A percentile compares a stretch with the other conserved stretches of the same genome.
These are phyloP conservation scores for Nemapogon koenigi DNA, from an alignment of 2,888 invertebrate genomes.

Conservation along the genomic window DNA sequence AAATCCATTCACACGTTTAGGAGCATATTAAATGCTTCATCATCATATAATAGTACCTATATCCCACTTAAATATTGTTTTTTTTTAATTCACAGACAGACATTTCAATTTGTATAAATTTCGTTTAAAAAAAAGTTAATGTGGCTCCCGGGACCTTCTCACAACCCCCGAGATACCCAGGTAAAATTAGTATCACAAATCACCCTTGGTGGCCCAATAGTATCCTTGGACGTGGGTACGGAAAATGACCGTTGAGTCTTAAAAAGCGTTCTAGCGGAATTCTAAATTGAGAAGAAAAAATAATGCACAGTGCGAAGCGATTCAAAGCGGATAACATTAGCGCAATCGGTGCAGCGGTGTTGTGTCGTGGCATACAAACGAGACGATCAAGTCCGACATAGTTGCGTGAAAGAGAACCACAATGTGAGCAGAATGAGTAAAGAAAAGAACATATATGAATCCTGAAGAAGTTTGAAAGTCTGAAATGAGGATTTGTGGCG, in stretches of 20 bases:
- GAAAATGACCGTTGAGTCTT: conserved; percentile 93
- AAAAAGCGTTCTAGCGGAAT: conserved; percentile 78
- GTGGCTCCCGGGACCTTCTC: too few species aligned
- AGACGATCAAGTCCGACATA: conserved; percentile 39
- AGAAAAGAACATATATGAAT: conserved; percentile 15
- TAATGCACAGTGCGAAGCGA: conserved; percentile 18
- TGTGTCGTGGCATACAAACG: conserved; percentile 38
- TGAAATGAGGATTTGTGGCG: too few species aligned
- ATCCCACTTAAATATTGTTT: too few species aligned
- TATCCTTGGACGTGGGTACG: conserved; percentile 88
- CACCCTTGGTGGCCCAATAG: conserved; percentile 59
- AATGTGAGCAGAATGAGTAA: conserved; percentile 20
- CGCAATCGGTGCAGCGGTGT: not conserved
- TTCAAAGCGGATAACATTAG: not conserved
- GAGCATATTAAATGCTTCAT: too few species aligned
- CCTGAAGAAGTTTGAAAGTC: too few species aligned
- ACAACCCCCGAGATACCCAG: too few species aligned
- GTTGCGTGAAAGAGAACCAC: conserved; percentile 32
- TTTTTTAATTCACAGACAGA: too few species aligned
- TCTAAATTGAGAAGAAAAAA: conserved; percentile 30
- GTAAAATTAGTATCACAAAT: too few species aligned
- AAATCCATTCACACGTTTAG: too few species aligned
- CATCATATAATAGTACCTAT: too few species aligned
- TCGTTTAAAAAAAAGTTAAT: too few species aligned
- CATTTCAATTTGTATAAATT: too few species aligned